Base-by-base conservation (phyloP, 2,113 vertebrate genomes). In the Pseudorhombus dupliciocellatus region DNA sequence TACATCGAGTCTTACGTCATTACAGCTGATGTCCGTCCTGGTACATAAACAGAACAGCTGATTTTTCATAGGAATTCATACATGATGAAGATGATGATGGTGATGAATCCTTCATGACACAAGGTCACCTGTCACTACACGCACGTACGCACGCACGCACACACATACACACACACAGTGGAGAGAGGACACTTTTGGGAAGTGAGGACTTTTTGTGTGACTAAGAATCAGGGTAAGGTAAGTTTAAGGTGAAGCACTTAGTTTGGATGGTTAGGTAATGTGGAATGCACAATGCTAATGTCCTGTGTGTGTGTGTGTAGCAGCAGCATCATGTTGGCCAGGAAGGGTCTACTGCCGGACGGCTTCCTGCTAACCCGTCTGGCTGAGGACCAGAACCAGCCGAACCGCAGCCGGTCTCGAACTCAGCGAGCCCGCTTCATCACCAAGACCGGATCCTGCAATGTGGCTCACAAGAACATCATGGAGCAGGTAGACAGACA, bases 391-490 rank as follows among this genome's bases (percentile, higher is more conserved):
- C 89, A 92, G 30, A 83, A 88, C 63, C 87, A 91, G 22, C 87
- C 84, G 1, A 91, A 86, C 66, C 91, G 91, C 2, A 89, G 81
- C 65, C 89, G 80, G 0, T 40, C 66, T 44, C 88, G 84, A 44
- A 53, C 76, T 4, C 92, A 93, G 73, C 84, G 89, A 21, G 92
- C 94, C 1, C 93, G 94, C 25, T 95, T 95, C 80, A 93, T 95
- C 74, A 91, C 93, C 64, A 95, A 95, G 81, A 91, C 55, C 0
- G 94, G 94, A 0, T 94, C 94, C 7, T 95, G 94, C 66, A 95
- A 95, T 15, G 94, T 95, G 78, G 93, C 94, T n/a, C 94, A 95
- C 88, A 95, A 94, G 89, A 95, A 95, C 88, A 95, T 95, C 89
- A 84, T 89, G 28, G 94, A 95, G 64, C 94, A 95, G 93, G 93